Evolutionary conservation across 2,888 invertebrate genomes (phyloP).

Genomic region (Chrysolina haemoptera): DNA sequence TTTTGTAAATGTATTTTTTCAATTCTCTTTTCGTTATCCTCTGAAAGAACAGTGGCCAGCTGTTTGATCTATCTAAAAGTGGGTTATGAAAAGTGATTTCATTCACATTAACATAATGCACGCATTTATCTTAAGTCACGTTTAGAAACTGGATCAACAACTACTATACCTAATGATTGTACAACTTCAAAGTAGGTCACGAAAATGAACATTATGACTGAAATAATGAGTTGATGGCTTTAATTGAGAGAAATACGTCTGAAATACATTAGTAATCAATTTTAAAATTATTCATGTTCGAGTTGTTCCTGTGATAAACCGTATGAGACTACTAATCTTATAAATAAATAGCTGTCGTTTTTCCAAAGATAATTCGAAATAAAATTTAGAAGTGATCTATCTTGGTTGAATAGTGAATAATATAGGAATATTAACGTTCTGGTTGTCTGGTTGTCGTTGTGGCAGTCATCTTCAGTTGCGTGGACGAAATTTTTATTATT

Average conservation of each 20-base stretch:
- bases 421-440: too few species aligned
- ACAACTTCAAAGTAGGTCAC: conserved; percentile 10
- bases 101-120: conserved; percentile 18
- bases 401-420: too few species aligned
- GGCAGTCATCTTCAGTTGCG: too few species aligned
- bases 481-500: too few species aligned
- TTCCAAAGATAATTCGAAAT: too few species aligned
- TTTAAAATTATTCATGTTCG: not conserved
- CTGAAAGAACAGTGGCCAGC: not conserved
- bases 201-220: not conserved
- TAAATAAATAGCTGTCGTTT: too few species aligned
- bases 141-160: conserved; percentile 13
- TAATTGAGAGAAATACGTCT: not conserved
- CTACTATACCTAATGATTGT: not conserved
- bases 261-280: not conserved
- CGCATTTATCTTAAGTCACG: conserved; percentile 16
- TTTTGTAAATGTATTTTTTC: too few species aligned
- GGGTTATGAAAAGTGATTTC: conserved; percentile 20
- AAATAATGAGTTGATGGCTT: not conserved
- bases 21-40: not conserved
- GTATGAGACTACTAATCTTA: not conserved
- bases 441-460: too few species aligned
- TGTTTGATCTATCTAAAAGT: conserved; percentile 11
- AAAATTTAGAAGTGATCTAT: too few species aligned
- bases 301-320: not conserved